Evolutionary conservation across 1,140 invertebrate species (phyloP), one percentile per base, ranked within the genome.

Genomic region (Harpegnathos saltator): DNA sequence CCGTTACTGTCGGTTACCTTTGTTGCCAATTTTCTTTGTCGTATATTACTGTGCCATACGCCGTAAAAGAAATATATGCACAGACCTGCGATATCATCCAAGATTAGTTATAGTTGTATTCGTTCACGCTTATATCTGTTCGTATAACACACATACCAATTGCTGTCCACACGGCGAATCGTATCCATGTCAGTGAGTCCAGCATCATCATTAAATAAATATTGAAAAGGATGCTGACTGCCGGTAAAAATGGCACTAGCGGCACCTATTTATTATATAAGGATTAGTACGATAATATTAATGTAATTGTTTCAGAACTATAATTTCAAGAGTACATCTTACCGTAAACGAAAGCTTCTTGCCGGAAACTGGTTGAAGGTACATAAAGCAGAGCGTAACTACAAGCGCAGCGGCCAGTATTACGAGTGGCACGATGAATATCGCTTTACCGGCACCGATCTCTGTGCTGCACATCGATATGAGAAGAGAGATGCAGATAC

Each of bases 141-240:
- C 44, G n/a, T 14, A 1, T 58, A 65, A 56, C 66, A 33, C 1
- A 88, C 73, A 86, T 68, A 91, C 91, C 91, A 61, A 90, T 9
- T 26, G 9, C 52, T 82, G 97, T 94, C 96, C 97, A 97, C 12
- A 97, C 90, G 1, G 80, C 91, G 85, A 97, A 96, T 87, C 96
- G 91, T 52, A 97, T 92, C 97, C 97, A 97, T 0, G 97, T 97
- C 22, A 95, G 91, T 11, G 90, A 81, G 63, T 96, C 94, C 17
- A 97, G 89, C 88, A 96, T 96, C 90, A 96, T 93, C 96, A 97
- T 97, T 1, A 97, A 92, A 83, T 96, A 96, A 50, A 96, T 92
- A 87, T 97, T 97, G 54, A 96, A 94, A 19, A 97, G 94, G 65
- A 97, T 95, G 87, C 96, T 97, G 3, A 96, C 33, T 15, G 95